Evolutionary conservation across 2,113 vertebrate species (phyloP).

Genomic region (Chionomys nivalis): DNA sequence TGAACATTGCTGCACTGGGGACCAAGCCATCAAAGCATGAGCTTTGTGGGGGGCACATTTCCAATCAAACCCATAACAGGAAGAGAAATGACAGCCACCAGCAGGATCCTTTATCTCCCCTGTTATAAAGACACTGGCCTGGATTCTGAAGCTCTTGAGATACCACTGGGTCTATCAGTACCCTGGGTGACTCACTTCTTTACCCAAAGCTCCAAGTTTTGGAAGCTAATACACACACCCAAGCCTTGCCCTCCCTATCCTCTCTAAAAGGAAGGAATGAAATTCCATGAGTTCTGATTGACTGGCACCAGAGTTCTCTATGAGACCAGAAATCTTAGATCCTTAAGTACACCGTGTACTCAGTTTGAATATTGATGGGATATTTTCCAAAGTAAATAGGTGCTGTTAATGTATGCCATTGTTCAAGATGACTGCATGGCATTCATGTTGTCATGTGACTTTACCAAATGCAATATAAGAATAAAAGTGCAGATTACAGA

Average conservation of each 20-base stretch:
- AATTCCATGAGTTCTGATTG: neutral
- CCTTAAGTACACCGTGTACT: neutral
- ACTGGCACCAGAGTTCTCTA: constrained; percentile 16
- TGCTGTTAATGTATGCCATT: constrained; percentile 59
- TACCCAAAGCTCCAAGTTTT: rapidly evolving
- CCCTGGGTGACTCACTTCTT: too few species aligned
- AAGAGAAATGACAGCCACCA: neutral
- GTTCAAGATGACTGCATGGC: constrained; percentile 49
- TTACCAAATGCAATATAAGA: neutral
- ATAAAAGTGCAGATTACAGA: constrained; percentile 53
- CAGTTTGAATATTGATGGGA: constrained; percentile 41
- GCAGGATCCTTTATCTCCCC: neutral
- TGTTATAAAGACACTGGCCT: neutral
- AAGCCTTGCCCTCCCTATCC: neutral
- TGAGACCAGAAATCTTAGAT: neutral
- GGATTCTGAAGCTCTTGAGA: neutral
- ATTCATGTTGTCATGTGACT: neutral
- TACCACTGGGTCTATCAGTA: neutral
- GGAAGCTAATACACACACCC: neutral
- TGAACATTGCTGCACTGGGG: neutral
- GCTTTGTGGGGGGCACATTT: neutral
- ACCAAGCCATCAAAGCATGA: neutral
- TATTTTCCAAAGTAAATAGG: constrained; percentile 43
- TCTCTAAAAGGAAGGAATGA: neutral
- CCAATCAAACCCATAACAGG: neutral